These are phyloP conservation scores for Nysson spinosus DNA, from an alignment of 2,888 invertebrate species.

Conservation along the genomic window DNA sequence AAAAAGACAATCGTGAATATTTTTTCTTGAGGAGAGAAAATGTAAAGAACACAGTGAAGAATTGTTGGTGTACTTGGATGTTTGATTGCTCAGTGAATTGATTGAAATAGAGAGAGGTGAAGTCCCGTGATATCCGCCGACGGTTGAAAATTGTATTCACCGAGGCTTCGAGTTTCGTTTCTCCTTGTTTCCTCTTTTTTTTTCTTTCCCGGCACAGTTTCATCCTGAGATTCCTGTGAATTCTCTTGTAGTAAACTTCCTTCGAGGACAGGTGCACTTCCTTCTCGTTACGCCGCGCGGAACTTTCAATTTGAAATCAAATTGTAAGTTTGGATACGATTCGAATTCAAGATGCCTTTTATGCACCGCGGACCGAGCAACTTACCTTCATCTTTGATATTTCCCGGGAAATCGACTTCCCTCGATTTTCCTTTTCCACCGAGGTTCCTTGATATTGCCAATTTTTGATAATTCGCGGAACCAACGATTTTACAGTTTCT, in stretches of 20 bases:
- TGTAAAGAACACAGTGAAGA: too few relatives aligned
- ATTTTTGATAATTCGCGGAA: neutral
- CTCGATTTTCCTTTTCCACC: neutral
- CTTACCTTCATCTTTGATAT: constrained; percentile 6
- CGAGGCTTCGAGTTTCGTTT: too few relatives aligned
- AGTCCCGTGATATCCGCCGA: too few relatives aligned
- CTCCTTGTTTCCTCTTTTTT: too few relatives aligned
- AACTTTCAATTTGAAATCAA: constrained; percentile 24
- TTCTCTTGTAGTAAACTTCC: constrained; percentile 4
- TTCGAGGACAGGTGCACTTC: constrained; percentile 26
- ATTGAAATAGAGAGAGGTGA: too few relatives aligned
- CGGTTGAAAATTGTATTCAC: constrained; percentile 9
- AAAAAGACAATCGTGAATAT: too few relatives aligned
- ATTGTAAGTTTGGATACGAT: constrained; percentile 26
- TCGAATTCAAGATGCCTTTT: constrained; percentile 1
- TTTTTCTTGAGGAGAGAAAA: too few relatives aligned
- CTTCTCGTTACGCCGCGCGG: constrained; percentile 17
- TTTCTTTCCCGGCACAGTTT: too few relatives aligned
- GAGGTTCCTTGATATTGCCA: neutral
- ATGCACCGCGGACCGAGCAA: neutral
- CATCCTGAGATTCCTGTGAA: constrained; percentile 5
- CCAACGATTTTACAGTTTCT: too few relatives aligned
- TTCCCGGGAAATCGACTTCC: constrained; percentile 14
- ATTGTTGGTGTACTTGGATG: too few relatives aligned
- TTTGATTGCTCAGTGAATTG: too few relatives aligned